Base-by-base conservation (phyloP, 2,797 vertebrate genomes). In the Gallinago solitaria region DNA sequence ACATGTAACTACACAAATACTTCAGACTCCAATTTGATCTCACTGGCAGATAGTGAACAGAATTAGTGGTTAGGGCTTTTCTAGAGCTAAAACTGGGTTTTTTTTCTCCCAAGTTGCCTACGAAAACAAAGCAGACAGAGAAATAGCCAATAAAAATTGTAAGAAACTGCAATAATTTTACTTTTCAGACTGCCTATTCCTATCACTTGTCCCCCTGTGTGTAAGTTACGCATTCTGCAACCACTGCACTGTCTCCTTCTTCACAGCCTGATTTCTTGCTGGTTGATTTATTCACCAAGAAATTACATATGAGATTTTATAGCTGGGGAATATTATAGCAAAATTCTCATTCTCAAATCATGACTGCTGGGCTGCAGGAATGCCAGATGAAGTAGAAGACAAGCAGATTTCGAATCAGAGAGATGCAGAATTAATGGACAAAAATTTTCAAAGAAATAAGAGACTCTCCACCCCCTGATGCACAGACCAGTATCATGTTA, bases 401-500 rank as follows among this genome's bases (percentile, higher is more conserved):
- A 60, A 71, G n/a, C 11, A 69, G 45, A 53, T 53, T 35, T 59
- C 9, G 8, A 71, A 78, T n/a, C 32, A 60, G 33, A 20, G 19
- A 50, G 20, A 19, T 57, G 15, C 23, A 51, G n/a, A 45, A 51
- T n/a, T 53, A 28, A 24, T 25, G 39, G 20, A 45, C 24, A 51
- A 64, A 51, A 27, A 7, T 15, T 47, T 59, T 59, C 51, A 17
- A 11, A 33, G 20, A 53, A 70, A 39, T 59, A 47, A 63, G 19
- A 75, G 17, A 27, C 23, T 33, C 11, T 64, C 15, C 5, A 20
- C 2, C 3, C 20, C 11, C 15, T 16, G 14, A 64, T 35, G 30
- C 33, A 53, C 11, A 33, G n/a, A 39, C 25, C 10, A 41, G 24
- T 53, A 27, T 19, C 1, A 1, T 1, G 0, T 16, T 11, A 65